Percentiles rank a stretch among this genome's conserved stretches.
Conservation (phyloP, 2,113 vertebrate genomes). For the Rostratula benghalensis region DNA sequence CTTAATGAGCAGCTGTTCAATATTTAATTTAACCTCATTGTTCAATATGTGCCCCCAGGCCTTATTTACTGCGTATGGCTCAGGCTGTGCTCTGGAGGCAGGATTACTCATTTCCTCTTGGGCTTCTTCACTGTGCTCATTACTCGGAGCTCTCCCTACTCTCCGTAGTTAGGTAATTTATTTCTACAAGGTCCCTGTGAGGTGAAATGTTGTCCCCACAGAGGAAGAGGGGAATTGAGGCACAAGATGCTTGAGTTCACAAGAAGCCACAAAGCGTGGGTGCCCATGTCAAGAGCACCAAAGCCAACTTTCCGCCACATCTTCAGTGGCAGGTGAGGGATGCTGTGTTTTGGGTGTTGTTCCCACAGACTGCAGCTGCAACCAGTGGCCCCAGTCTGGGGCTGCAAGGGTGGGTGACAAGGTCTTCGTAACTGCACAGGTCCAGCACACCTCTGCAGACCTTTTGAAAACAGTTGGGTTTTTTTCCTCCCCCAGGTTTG, state of each 20-base stretch:
- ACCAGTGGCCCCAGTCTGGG: background rate
- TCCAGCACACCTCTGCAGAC: background rate
- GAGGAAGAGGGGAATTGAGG: background rate
- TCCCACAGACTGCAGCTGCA: background rate
- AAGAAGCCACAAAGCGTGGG: fast-evolving
- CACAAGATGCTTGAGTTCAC: background rate
- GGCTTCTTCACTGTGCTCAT: background rate
- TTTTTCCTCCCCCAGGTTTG: background rate
- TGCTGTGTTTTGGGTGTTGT: background rate
- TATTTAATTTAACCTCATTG: constrained; percentile 42
- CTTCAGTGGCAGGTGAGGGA: background rate
- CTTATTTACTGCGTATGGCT: background rate
- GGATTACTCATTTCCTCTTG: constrained; percentile 33
- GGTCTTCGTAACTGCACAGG: background rate
- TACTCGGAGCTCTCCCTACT: background rate
- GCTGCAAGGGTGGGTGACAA: background rate
- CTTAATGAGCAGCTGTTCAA: constrained; percentile 19
- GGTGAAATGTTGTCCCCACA: background rate
- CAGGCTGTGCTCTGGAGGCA: background rate
- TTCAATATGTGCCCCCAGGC: background rate
- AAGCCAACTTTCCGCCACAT: background rate
- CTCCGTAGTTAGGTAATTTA: background rate
- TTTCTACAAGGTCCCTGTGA: background rate
- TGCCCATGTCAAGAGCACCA: background rate
- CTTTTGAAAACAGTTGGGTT: background rate